Evolutionary conservation across 2,113 vertebrate species (phyloP).

Genomic region (Mionectes macconnelli): DNA sequence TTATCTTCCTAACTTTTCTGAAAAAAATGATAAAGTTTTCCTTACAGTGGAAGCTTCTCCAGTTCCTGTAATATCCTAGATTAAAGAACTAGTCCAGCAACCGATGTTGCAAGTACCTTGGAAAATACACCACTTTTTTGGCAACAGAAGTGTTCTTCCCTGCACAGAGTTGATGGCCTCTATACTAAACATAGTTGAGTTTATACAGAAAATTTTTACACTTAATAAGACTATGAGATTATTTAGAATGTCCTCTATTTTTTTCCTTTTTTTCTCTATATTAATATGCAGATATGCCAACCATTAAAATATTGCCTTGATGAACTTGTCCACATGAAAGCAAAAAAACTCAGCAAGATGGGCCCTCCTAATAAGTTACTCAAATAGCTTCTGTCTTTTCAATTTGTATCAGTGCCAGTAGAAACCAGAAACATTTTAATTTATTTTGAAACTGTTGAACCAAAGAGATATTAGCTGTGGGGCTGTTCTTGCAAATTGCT

Average conservation of each 20-base stretch:
- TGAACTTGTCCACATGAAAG: background rate
- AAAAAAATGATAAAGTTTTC: background rate
- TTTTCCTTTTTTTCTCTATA: background rate
- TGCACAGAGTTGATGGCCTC: background rate
- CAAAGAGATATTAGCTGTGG: conserved; percentile 23
- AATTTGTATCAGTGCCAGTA: background rate
- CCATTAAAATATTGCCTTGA: background rate
- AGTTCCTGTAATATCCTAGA: background rate
- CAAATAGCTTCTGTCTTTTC: background rate
- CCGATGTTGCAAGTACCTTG: background rate
- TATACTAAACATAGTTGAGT: background rate
- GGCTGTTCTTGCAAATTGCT: conserved; percentile 54
- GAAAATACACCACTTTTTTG: background rate
- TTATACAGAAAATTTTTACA: background rate
- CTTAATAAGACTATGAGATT: background rate
- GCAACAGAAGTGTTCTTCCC: background rate
- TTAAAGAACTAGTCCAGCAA: background rate
- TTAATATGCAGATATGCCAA: background rate
- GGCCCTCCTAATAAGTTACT: background rate
- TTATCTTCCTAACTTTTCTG: background rate
- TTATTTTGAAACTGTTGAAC: conserved; percentile 32
- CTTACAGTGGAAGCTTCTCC: background rate
- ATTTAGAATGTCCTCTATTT: background rate
- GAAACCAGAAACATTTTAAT: conserved; percentile 39
- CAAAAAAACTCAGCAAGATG: background rate